A percentile compares a stretch with the other conserved stretches of the same genome.
These are phyloP conservation scores for Tetranychus truncatus DNA, from an alignment of 2,888 invertebrate genomes.

Conservation along the genomic window DNA sequence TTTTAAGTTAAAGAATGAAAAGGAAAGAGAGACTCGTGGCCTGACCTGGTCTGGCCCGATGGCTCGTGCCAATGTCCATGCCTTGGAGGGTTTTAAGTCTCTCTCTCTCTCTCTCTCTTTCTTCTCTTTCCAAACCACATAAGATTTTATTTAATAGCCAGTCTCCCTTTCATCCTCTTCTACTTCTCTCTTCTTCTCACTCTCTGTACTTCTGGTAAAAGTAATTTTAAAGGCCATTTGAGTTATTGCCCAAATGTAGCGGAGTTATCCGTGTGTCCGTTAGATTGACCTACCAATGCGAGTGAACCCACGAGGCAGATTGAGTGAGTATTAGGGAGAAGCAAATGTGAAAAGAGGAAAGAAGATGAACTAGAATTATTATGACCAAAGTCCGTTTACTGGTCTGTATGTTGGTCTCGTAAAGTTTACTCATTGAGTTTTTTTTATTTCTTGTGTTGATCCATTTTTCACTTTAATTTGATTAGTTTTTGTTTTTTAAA, in stretches of 20 bases:
- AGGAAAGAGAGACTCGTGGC: background rate
- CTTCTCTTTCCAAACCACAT: background rate
- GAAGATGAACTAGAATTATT: background rate
- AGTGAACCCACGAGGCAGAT: background rate
- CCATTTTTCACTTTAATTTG: too few species aligned
- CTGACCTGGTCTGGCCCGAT: background rate
- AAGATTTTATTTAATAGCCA: background rate
- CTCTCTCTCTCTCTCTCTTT: constrained; percentile 2
- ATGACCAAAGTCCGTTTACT: constrained; percentile 3
- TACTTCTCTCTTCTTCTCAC: constrained; percentile 8
- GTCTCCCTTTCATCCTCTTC: background rate
- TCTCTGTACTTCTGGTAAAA: background rate
- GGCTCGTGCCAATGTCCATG: background rate
- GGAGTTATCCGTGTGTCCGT: background rate
- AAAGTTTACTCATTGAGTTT: background rate
- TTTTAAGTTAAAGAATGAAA: background rate
- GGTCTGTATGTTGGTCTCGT: background rate
- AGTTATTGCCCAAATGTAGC: background rate
- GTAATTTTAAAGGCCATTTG: background rate
- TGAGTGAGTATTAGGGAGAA: background rate
- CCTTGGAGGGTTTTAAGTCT: background rate
- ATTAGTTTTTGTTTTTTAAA: too few species aligned
- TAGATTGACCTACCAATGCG: background rate
- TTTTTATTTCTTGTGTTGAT: too few species aligned
- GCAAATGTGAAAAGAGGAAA: background rate